Conservation (phyloP, 2,113 vertebrate species). For the Galemys pyrenaicus region DNA sequence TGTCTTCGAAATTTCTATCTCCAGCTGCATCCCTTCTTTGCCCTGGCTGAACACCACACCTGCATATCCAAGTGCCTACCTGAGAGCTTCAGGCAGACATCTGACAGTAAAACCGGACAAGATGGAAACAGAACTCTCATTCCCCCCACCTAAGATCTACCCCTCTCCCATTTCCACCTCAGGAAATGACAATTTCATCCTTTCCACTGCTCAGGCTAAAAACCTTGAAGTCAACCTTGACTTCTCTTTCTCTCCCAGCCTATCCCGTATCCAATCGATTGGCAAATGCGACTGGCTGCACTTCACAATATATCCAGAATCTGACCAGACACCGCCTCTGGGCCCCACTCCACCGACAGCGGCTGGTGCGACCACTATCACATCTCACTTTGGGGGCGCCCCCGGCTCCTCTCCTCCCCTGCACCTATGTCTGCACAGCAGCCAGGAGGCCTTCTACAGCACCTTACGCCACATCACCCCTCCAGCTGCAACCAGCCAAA, state of each 20-base stretch:
- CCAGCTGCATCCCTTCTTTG: background rate
- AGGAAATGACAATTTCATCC: background rate
- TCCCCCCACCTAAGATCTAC: background rate
- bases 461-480: background rate
- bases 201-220: background rate
- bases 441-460: background rate
- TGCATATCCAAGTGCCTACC: background rate
- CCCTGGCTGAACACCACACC: background rate
- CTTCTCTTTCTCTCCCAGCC: background rate
- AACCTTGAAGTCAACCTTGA: background rate
- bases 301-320: conserved; percentile 26
- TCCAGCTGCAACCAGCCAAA: background rate
- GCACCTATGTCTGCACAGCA: no score
- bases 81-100: conserved; percentile 41
- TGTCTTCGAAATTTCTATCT: background rate
- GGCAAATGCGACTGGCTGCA: background rate
- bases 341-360: background rate
- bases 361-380: background rate
- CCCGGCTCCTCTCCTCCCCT: background rate
- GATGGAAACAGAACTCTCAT: conserved; percentile 27
- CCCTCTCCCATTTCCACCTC: background rate
- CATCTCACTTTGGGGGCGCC: background rate
- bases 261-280: background rate
- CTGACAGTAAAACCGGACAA: conserved; percentile 41
- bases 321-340: background rate